Evolutionary conservation across 37 sponge, comb jelly and placozoan genomes (phyloP), one percentile per base, ranked within the genome.

Genomic region (Axinella damicornis): DNA sequence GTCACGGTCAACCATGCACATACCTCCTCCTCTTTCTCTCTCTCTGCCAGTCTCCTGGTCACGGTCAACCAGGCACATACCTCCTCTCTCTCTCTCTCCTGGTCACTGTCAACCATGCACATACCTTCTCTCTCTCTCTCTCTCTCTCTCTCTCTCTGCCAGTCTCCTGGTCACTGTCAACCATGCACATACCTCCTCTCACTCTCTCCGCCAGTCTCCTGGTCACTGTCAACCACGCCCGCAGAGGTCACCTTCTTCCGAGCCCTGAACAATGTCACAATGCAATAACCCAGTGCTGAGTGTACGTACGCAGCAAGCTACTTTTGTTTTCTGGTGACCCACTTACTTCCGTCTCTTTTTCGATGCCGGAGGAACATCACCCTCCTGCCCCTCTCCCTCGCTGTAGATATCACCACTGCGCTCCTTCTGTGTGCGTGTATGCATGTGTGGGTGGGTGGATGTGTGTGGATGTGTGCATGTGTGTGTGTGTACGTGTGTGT

Each of bases 381-480:
- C 80, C 14, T 34, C 63, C 34, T 57, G 64, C 16, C 66, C 82
- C 56, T 91, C 93, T 30, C 83, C 94, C 32, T 82, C 94, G 35
- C 94, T 94, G 60, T 83, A 83, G 32, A 94, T 82, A 37, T 94
- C 94, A 2, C 91, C 91, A 24, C 88, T 52, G 12, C 63, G 36
- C 5, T 79, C 81, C 35, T 79, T 84, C 85, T n/a, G 73, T 72
- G 73, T 72, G 73, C 39, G 73, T 35, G 73, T 72, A 53, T 72
- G 73, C 11, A 15, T 39, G 73, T 72, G 73, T 72, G 73, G 1
- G 73, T 72, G 73, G 37, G 73, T 39, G 52, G 2, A 15, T 72
- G 73, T 72, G 73, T 35, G 73, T 72, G 73, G 37, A 53, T 72
- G 73, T 72, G 52, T 72, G 73, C 39, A 53, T 72, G 73, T 69